Conservation (phyloP, 2,113 vertebrate species). For the Myotis yumanensis region DNA sequence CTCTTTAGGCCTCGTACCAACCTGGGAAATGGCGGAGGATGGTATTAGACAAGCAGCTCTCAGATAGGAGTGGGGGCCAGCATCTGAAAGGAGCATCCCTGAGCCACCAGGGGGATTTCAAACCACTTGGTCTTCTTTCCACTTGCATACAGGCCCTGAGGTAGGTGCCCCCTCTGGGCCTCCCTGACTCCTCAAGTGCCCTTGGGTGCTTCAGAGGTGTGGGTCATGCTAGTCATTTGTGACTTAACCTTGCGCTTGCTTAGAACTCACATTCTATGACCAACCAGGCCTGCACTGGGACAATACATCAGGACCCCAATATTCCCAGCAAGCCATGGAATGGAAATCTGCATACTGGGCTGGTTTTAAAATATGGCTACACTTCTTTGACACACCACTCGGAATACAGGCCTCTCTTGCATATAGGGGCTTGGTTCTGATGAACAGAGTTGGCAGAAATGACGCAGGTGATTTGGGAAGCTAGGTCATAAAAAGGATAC, state of each 20-base stretch:
- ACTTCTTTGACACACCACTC: background rate
- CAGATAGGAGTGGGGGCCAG: background rate
- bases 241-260: background rate
- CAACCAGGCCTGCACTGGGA: background rate
- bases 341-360: background rate
- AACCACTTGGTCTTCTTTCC: no score
- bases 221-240: background rate
- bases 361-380: background rate
- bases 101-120: background rate
- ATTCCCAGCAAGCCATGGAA: background rate
- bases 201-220: background rate
- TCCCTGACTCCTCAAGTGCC: background rate
- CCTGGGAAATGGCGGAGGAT: background rate
- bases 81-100: rapidly evolving
- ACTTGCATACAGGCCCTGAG: background rate
- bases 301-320: background rate
- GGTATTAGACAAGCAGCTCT: background rate
- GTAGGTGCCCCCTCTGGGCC: background rate
- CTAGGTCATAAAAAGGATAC: background rate
- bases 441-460: background rate
- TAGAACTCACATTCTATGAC: background rate
- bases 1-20: background rate
- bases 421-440: background rate
- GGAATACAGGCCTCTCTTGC: background rate
- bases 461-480: background rate